These are phyloP conservation scores for Tragelaphus imberbis DNA, from an alignment of 2,113 vertebrate species.

Conservation along the genomic window DNA sequence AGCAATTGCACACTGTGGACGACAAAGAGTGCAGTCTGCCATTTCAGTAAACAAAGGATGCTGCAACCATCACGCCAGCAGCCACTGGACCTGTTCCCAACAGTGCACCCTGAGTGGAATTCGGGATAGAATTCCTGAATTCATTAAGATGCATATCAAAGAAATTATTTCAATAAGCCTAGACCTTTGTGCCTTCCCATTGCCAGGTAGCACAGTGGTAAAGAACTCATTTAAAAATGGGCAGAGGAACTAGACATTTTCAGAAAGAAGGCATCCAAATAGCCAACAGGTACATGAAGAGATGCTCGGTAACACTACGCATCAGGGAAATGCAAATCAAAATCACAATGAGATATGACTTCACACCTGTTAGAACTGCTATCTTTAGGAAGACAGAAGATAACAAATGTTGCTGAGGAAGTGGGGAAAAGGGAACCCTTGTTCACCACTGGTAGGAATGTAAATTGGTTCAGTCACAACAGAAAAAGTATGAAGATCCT, in stretches of 20 bases:
- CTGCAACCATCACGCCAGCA: neutral
- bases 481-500: neutral
- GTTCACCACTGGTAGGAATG: neutral
- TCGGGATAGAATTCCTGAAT: neutral
- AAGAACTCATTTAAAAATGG: neutral
- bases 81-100: neutral
- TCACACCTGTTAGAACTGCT: neutral
- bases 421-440: neutral
- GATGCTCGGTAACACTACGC: neutral
- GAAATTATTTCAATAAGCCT: neutral
- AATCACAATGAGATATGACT: neutral
- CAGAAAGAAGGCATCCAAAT: neutral
- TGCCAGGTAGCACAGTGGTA: neutral
- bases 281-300: neutral
- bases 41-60: neutral
- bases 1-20: neutral
- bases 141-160: neutral
- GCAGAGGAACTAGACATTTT: neutral
- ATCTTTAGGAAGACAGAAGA: neutral
- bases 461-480: neutral
- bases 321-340: neutral
- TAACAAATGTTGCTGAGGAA: neutral
- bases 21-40: neutral
- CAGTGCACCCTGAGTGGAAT: neutral
- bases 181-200: neutral